Evolutionary conservation across 2,797 vertebrate genomes (phyloP).

Genomic region (Alosa sapidissima): DNA sequence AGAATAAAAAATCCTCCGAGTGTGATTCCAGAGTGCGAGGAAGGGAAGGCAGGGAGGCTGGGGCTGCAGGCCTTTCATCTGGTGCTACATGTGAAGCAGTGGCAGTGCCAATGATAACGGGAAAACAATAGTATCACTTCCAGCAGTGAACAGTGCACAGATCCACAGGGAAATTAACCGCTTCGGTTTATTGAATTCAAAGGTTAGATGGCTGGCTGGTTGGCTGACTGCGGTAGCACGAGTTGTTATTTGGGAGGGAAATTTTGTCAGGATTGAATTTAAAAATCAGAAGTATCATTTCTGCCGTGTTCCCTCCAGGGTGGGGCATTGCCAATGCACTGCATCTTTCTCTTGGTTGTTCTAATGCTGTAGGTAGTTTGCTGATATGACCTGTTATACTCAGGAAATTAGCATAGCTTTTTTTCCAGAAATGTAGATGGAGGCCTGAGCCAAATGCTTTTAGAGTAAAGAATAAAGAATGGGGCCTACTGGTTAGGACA

Average conservation of each 20-base stretch:
- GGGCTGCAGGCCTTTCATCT: not conserved
- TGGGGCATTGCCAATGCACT: not conserved
- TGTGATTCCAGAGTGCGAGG: not conserved
- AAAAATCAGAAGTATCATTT: constrained; percentile 14
- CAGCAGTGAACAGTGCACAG: constrained; percentile 1
- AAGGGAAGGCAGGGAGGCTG: not conserved
- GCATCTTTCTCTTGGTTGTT: not conserved
- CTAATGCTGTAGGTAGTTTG: not conserved
- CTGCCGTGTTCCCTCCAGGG: not conserved
- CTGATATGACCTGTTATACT: no score
- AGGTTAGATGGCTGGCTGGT: not conserved
- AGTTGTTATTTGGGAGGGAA: not conserved
- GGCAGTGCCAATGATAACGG: not conserved
- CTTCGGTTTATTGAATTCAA: constrained; percentile 43
- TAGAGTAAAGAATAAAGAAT: no score
- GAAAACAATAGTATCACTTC: constrained; percentile 46
- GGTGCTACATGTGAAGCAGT: constrained; percentile 37
- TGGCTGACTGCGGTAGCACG: not conserved
- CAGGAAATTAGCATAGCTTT: no score
- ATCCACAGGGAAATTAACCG: constrained; percentile 51
- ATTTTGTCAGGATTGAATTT: constrained; percentile 14
- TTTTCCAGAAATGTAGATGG: no score
- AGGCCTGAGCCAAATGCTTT: no score
- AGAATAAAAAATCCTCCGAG: not conserved
- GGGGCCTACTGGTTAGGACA: no score